Evolutionary conservation across 1,140 invertebrate species (phyloP).

Genomic region (Platyura marginata): DNA sequence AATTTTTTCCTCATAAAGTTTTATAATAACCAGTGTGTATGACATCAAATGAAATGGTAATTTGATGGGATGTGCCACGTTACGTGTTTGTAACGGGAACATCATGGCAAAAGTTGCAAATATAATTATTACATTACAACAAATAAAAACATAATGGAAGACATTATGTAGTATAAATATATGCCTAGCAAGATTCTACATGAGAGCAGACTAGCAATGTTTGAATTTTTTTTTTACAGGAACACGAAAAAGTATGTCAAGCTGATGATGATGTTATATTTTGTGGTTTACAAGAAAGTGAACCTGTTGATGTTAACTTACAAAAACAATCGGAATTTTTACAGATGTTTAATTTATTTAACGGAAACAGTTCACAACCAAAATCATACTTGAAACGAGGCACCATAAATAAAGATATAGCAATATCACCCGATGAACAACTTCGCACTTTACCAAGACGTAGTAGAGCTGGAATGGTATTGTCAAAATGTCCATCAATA

Average conservation of each 20-base stretch:
- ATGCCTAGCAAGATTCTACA: no score
- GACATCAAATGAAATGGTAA: no score
- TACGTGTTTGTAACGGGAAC: no score
- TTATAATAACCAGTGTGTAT: no score
- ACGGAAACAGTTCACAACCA: not conserved
- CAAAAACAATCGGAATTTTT: not conserved
- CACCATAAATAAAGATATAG: not conserved
- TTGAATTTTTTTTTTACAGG: constrained; percentile 26
- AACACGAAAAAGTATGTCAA: constrained; percentile 31
- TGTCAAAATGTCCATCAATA: constrained; percentile 28
- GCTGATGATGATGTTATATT: constrained; percentile 20
- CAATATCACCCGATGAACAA: constrained; percentile 7
- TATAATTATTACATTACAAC: no score
- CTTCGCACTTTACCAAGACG: constrained; percentile 24
- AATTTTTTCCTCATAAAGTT: no score
- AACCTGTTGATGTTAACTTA: not conserved
- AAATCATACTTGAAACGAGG: not conserved
- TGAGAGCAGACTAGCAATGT: no score
- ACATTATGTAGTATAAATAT: no score
- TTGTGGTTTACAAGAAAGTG: constrained; percentile 18
- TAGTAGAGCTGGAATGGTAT: constrained; percentile 25
- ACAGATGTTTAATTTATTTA: not conserved
- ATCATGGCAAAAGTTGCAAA: no score
- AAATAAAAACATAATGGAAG: no score
- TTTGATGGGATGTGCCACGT: no score